Evolutionary conservation across 2,113 vertebrate species (phyloP).

Genomic region (Geococcyx californianus): DNA sequence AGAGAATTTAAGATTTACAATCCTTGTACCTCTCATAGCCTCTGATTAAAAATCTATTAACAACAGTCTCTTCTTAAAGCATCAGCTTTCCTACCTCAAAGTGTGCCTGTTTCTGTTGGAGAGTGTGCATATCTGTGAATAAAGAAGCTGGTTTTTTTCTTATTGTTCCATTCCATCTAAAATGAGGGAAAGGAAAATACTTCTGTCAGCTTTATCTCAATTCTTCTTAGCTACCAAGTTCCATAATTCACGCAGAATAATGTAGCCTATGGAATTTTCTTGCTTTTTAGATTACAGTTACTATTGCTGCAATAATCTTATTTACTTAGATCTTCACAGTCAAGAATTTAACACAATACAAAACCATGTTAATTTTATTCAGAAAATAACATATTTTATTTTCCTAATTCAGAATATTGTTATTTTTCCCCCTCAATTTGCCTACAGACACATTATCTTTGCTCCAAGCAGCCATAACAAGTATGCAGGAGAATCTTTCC

Average conservation of each 20-base stretch:
- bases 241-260: background rate
- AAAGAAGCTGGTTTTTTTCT: background rate
- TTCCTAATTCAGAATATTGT: background rate
- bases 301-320: background rate
- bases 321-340: background rate
- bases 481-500: constrained; percentile 91
- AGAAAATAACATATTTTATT: background rate
- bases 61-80: background rate
- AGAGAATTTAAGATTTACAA: background rate
- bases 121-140: background rate
- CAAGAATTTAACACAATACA: background rate
- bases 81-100: background rate
- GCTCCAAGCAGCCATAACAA: constrained; percentile 96
- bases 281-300: background rate
- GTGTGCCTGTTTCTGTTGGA: background rate
- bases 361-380: background rate
- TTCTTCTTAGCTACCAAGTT: background rate
- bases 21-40: background rate
- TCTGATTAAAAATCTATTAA: background rate
- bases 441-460: constrained; percentile 87
- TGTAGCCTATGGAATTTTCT: background rate
- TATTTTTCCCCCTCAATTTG: background rate
- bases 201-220: background rate
- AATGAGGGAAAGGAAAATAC: background rate
- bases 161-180: background rate